Conservation (phyloP, 2,797 vertebrate genomes). For the Hypotaenidia okinawae region DNA sequence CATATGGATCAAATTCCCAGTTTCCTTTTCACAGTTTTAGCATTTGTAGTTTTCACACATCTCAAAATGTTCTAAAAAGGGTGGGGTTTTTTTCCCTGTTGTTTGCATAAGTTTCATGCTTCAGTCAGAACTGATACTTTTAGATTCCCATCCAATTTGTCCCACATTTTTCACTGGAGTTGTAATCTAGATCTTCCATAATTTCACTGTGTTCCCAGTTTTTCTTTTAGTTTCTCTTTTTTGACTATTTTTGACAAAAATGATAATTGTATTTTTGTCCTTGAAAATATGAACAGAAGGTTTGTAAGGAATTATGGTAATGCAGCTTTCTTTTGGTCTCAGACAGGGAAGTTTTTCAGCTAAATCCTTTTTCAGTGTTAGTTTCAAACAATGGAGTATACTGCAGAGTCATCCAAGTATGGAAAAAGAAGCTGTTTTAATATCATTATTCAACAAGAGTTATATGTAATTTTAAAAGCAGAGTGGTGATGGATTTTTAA, state of each 20-base stretch:
- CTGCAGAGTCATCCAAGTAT: background rate
- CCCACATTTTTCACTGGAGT: slow-evolving; percentile 41
- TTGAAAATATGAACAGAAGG: slow-evolving; percentile 26
- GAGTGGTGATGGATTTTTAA: background rate
- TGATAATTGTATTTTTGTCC: background rate
- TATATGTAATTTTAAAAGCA: background rate
- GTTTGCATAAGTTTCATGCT: slow-evolving; percentile 45
- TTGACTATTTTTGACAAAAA: background rate
- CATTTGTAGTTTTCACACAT: slow-evolving; percentile 72
- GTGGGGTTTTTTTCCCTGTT: background rate
- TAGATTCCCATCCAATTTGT: slow-evolving; percentile 3
- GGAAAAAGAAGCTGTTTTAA: background rate
- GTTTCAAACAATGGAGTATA: background rate
- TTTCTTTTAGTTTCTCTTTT: background rate
- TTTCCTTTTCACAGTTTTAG: slow-evolving; percentile 70
- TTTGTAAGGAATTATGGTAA: background rate
- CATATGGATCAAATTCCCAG: slow-evolving; percentile 71
- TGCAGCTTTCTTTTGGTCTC: background rate
- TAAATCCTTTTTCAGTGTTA: background rate
- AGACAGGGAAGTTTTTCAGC: background rate
- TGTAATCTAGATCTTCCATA: slow-evolving; percentile 29
- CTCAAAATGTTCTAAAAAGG: slow-evolving; percentile 63
- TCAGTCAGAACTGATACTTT: slow-evolving; percentile 41
- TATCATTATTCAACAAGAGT: background rate
- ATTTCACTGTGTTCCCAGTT: background rate